Percentiles rank a stretch among this genome's conserved stretches.
Conservation (phyloP, 2,888 invertebrate species). For the Rugalucina vietnamica region DNA sequence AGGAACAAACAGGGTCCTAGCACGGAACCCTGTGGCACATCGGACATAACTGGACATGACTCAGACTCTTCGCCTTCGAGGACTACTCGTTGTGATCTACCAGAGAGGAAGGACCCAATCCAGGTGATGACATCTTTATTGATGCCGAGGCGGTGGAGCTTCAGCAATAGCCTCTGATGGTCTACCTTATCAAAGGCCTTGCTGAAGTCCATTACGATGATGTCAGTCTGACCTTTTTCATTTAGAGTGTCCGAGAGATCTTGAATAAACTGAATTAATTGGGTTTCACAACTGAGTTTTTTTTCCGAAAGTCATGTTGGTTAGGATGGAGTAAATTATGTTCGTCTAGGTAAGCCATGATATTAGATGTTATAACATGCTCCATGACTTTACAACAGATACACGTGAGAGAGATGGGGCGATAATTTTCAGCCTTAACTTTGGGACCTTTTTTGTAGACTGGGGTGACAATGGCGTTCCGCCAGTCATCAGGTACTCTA, state of each 20-base stretch:
- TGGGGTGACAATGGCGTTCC: not conserved
- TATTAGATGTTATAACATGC: not conserved
- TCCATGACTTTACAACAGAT: not conserved
- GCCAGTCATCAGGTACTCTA: not conserved
- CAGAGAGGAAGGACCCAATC: not conserved
- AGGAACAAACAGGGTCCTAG: no score
- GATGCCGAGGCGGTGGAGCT: not conserved
- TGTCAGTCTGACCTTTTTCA: not conserved
- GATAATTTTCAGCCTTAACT: not conserved
- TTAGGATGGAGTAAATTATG: not conserved
- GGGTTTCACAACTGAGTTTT: not conserved
- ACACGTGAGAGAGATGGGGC: not conserved
- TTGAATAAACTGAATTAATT: not conserved
- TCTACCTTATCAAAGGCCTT: not conserved
- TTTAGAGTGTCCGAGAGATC: not conserved
- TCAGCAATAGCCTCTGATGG: slow-evolving; percentile 1
- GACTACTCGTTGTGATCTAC: not conserved
- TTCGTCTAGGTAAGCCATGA: not conserved
- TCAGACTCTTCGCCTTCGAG: no score
- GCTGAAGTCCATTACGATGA: not conserved
- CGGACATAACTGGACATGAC: not conserved
- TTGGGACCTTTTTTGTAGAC: not conserved
- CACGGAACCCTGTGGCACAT: not conserved
- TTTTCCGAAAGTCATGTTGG: not conserved
- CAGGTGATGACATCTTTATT: not conserved